These are phyloP conservation scores for Bathynomus jamesi DNA, from an alignment of 1,140 invertebrate genomes.

Conservation along the genomic window DNA sequence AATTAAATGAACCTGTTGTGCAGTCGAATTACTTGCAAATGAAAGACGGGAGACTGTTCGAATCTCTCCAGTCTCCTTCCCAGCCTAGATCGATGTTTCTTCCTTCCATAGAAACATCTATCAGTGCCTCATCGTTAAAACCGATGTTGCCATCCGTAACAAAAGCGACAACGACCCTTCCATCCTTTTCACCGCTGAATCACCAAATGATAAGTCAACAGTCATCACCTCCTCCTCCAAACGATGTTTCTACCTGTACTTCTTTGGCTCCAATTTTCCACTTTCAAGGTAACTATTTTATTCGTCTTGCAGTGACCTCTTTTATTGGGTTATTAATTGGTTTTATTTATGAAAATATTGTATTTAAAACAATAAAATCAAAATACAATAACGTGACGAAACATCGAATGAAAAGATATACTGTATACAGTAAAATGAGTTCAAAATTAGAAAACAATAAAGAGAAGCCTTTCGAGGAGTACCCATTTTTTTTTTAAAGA, in stretches of 20 bases:
- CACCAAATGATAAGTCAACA: neutral
- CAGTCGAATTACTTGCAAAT: neutral
- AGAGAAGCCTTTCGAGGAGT: no score
- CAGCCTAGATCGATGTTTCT: neutral
- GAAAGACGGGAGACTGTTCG: neutral
- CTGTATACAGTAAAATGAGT: no score
- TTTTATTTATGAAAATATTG: no score
- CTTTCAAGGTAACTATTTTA: neutral
- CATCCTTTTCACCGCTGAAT: neutral
- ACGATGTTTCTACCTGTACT: neutral
- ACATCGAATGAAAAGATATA: no score
- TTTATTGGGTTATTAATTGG: no score
- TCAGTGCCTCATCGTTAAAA: neutral
- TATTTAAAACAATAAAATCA: no score
- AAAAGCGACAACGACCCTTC: neutral
- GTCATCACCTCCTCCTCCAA: neutral
- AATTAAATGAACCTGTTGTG: neutral
- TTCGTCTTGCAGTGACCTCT: no score
- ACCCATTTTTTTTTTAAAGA: no score
- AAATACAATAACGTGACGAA: no score
- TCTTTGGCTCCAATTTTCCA: neutral
- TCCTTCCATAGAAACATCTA: neutral
- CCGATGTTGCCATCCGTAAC: neutral
- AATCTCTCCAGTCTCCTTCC: neutral
- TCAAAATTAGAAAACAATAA: no score